Evolutionary conservation across 2,113 vertebrate species (phyloP), one percentile per base, ranked within the genome.

Genomic region (Leptodactylus fuscus): DNA sequence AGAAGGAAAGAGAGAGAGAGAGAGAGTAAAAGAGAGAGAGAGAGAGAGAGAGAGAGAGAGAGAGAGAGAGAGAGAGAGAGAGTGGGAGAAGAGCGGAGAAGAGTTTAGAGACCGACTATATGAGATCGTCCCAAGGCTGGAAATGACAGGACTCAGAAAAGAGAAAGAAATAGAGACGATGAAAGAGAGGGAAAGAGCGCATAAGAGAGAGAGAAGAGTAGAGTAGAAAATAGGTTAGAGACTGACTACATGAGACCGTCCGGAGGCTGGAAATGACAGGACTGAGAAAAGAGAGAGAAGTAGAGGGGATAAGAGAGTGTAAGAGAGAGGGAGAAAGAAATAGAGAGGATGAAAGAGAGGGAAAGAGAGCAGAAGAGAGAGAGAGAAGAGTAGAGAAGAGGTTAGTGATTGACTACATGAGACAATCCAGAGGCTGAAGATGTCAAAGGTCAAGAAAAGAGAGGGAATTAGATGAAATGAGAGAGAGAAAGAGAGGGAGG

Each of bases 1-100:
- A 65, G 58, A 62, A 24, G 5, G 4, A 65, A 2, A 16, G 10
- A 6, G 4, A 1, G 1, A 5, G 12, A 6, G 27, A 65, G 24
- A 65, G 9, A 27, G 55, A 65, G 12, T 6, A 4, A 32, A 3
- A 32, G 60, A 32, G 27, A 32, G 60, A 32, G 16, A 6, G 27
- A 2, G 7, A 4, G n/a, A 29, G n/a, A 29, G 10, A 55, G 22
- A n/a, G 10, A 27, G n/a, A 27, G 10, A 13, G 12, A 27, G 27
- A 27, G 24, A 60, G 58, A 60, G 58, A 9, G 8, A 27, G 55
- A 24, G n/a, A 60, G 10, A 60, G n/a, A 60, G n/a, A 12, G n/a
- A 96, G 15, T 11, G n/a, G 93, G 82, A 94, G 91, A 82, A 73
- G 92, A 32, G 27, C 15, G 27, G n/a, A 32, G 9, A 7, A 13